Conservation (phyloP, 1,140 invertebrate genomes). For the Aradophagus sp. region DNA sequence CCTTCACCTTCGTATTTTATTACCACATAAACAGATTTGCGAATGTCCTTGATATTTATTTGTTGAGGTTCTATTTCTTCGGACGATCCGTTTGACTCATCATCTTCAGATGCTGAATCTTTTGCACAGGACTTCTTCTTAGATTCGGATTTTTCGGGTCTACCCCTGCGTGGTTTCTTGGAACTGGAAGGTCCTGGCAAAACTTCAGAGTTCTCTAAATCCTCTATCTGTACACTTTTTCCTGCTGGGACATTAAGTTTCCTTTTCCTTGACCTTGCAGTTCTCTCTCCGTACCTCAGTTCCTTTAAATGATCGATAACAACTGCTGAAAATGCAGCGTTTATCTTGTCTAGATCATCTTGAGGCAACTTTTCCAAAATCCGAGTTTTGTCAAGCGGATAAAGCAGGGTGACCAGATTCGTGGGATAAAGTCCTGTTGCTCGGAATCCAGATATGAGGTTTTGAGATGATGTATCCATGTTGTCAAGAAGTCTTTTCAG, state of each 20-base stretch:
- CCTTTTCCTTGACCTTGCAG: constrained; percentile 4
- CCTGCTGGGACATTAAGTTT: constrained; percentile 18
- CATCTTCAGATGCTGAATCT: background rate
- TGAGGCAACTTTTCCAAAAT: constrained; percentile 12
- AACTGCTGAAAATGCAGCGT: background rate
- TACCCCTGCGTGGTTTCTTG: no score
- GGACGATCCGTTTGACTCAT: background rate
- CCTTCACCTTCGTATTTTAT: constrained; percentile 12
- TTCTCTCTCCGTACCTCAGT: background rate
- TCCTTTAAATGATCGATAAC: constrained; percentile 14
- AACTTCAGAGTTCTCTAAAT: background rate
- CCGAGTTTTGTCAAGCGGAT: constrained; percentile 8
- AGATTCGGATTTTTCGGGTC: no score
- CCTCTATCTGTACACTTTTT: constrained; percentile 12
- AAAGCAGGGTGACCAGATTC: no score
- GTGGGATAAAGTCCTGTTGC: constrained; percentile 10
- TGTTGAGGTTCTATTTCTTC: constrained; percentile 1
- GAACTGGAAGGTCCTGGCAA: background rate
- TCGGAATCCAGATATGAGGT: constrained; percentile 16
- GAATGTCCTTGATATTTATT: background rate
- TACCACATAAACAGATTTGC: constrained; percentile 1
- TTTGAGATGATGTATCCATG: background rate
- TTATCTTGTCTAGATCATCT: constrained; percentile 1
- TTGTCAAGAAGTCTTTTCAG: constrained; percentile 2
- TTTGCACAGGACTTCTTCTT: background rate